Percentiles rank a stretch among this genome's conserved stretches.
Evolutionary conservation across 2,797 vertebrate genomes (phyloP).

Genomic region (Trachurus trachurus): DNA sequence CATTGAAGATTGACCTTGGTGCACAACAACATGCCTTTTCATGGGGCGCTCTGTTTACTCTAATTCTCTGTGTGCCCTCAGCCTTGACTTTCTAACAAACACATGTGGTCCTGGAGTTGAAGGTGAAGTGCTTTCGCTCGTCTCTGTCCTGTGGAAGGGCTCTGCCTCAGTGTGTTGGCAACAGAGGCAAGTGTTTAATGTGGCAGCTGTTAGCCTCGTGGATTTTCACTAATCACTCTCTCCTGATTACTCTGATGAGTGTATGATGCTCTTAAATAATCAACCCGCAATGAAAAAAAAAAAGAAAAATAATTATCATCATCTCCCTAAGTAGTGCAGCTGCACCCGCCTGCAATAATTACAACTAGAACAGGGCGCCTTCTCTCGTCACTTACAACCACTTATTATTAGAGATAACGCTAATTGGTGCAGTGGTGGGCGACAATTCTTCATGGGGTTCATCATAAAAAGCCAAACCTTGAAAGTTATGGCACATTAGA

Average conservation of each 20-base stretch:
- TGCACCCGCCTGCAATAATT: conserved; percentile 87
- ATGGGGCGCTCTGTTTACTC: conserved; percentile 60
- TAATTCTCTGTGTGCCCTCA: conserved; percentile 63
- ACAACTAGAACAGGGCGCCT: conserved; percentile 84
- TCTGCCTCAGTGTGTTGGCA: conserved; percentile 81
- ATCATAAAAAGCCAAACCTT: conserved; percentile 82
- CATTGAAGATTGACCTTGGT: conserved; percentile 71
- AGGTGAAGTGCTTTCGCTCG: conserved; percentile 80
- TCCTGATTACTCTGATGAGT: conserved; percentile 89
- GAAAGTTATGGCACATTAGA: conserved; percentile 81
- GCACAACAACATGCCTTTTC: conserved; percentile 66
- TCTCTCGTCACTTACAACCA: conserved; percentile 86
- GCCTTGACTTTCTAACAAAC: conserved; percentile 82
- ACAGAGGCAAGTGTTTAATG: conserved; percentile 87
- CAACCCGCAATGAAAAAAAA: conserved; percentile 84
- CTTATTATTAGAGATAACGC: conserved; percentile 87
- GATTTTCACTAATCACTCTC: conserved; percentile 89
- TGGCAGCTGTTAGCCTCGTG: conserved; percentile 87
- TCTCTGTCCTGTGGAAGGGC: conserved; percentile 78
- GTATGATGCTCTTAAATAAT: conserved; percentile 90
- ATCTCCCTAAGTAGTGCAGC: conserved; percentile 88
- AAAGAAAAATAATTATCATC: conserved; percentile 87
- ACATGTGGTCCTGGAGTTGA: conserved; percentile 69
- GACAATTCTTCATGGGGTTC: conserved; percentile 81
- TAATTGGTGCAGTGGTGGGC: conserved; percentile 83